These are phyloP conservation scores for Plecturocebus donacophilus DNA, from an alignment of 2,113 vertebrate genomes.

Conservation along the genomic window DNA sequence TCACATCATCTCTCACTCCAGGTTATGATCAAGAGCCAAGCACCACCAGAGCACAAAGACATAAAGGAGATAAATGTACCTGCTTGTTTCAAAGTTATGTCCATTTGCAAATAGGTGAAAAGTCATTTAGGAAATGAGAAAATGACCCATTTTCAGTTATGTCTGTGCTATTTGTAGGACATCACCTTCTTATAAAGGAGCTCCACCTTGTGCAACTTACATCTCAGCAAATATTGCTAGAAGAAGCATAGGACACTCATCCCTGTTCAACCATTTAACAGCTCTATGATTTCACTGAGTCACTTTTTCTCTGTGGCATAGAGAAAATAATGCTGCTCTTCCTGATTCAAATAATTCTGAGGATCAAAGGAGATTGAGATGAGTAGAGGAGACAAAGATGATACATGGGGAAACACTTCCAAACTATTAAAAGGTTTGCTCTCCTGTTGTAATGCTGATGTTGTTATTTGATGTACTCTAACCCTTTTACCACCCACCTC, in stretches of 20 bases:
- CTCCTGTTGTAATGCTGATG: background rate
- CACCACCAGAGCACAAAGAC: background rate
- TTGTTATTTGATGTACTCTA: background rate
- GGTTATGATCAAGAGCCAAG: background rate
- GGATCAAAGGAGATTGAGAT: background rate
- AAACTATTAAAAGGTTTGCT: background rate
- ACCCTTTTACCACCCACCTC: background rate
- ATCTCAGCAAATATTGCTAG: background rate
- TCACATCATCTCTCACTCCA: background rate
- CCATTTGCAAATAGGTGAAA: constrained; percentile 31
- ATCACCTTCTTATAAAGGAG: background rate
- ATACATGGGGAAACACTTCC: background rate
- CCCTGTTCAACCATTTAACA: background rate
- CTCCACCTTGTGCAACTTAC: background rate
- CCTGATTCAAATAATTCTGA: background rate
- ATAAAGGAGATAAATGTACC: background rate
- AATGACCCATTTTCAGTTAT: background rate
- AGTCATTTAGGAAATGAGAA: constrained; percentile 6
- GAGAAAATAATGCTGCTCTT: background rate
- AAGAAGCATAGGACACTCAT: background rate
- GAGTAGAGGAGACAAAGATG: background rate
- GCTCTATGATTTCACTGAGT: background rate
- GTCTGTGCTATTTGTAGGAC: background rate
- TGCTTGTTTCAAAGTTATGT: background rate
- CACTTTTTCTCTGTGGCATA: background rate